phyloP scores from a whole-genome alignment of 2,888 invertebrate species.

The Ennomos fuscantarius region DNA sequence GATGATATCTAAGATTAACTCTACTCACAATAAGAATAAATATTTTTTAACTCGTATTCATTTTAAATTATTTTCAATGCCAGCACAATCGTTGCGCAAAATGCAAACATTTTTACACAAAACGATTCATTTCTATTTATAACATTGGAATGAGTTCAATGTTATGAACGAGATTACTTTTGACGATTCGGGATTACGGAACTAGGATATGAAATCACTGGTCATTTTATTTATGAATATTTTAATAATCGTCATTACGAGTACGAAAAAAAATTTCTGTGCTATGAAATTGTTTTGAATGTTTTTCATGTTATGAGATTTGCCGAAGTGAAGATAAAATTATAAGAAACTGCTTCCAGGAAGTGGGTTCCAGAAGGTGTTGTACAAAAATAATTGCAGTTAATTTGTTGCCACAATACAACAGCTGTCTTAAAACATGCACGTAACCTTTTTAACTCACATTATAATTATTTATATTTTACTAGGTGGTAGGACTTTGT shows the following conservation, averaged over 20 bases:
- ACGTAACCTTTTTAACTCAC: neutral
- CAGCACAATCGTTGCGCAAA: slow-evolving; percentile 1
- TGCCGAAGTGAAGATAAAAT: no score
- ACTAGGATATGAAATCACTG: slow-evolving; percentile 27
- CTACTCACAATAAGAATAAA: no score
- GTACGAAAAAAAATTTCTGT: slow-evolving; percentile 22
- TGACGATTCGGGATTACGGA: slow-evolving; percentile 26
- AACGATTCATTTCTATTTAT: slow-evolving; percentile 26
- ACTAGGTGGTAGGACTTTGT: no score
- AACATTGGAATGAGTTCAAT: slow-evolving; percentile 35
- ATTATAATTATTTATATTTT: no score
- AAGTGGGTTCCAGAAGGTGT: no score
- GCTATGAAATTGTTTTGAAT: slow-evolving; percentile 2
- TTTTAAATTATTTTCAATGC: no score
- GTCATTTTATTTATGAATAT: slow-evolving; percentile 22
- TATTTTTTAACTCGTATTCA: no score
- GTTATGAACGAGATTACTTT: slow-evolving; percentile 23
- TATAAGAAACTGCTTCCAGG: no score
- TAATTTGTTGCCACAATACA: slow-evolving; percentile 4
- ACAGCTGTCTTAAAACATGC: neutral
- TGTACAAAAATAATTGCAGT: slow-evolving; percentile 4
- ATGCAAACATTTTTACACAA: slow-evolving; percentile 16
- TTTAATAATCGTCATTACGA: slow-evolving; percentile 24
- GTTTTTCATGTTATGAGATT: no score
- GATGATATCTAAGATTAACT: no score